Evolutionary conservation across 2,797 vertebrate genomes (phyloP).

Genomic region (Cirrhinus molitorella): DNA sequence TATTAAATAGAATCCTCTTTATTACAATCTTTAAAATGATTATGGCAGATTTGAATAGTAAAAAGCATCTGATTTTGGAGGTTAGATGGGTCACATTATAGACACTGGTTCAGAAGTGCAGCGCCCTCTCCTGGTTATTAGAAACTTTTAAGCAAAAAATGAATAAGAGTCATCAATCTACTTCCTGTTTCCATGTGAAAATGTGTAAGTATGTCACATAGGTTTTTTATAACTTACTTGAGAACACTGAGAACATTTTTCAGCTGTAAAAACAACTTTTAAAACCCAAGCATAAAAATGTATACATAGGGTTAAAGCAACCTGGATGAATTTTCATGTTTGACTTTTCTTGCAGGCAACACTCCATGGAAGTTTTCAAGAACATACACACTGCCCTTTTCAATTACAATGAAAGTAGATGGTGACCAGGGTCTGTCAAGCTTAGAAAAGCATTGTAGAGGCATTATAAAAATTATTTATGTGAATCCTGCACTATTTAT

Average conservation of each 20-base stretch:
- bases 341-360: not conserved
- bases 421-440: not conserved
- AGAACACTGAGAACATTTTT: no score
- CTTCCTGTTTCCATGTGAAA: not conserved
- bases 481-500: not conserved
- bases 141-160: not conserved
- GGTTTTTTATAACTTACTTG: not conserved
- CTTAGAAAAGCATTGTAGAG: not conserved
- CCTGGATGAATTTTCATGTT: not conserved
- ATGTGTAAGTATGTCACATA: not conserved
- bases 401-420: not conserved
- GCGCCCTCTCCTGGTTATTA: slow-evolving; percentile 7
- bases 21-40: not conserved
- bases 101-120: not conserved
- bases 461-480: not conserved
- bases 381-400: not conserved
- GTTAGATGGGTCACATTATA: not conserved
- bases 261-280: not conserved
- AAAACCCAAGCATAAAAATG: not conserved
- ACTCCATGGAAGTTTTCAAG: not conserved
- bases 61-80: not conserved
- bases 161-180: not conserved
- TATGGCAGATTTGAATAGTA: no score
- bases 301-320: not conserved
- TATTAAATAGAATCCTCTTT: not conserved